These are phyloP conservation scores for Megaustenia siamemsis DNA, from an alignment of 2,888 invertebrate species.

Conservation along the genomic window DNA sequence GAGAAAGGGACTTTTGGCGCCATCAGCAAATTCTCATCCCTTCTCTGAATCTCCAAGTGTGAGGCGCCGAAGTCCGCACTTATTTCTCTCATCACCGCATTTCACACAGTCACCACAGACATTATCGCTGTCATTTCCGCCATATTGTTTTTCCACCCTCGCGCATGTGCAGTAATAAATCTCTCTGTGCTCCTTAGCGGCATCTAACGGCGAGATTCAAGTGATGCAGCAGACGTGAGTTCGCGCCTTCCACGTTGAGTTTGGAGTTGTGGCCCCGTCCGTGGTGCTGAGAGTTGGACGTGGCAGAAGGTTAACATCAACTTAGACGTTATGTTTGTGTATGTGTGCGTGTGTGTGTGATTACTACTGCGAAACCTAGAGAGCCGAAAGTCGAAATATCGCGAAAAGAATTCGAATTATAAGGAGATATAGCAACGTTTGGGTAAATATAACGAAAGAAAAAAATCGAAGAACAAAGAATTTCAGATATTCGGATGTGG, in stretches of 20 bases:
- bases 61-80: background rate
- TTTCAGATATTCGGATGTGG: too few relatives aligned
- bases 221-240: slow-evolving; percentile 5
- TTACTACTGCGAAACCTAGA: too few relatives aligned
- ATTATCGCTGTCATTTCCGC: slow-evolving; percentile 48
- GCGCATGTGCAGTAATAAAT: slow-evolving; percentile 27
- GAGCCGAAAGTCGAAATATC: too few relatives aligned
- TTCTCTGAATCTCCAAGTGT: background rate
- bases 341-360: too few relatives aligned
- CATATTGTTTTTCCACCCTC: slow-evolving; percentile 46
- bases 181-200: slow-evolving; percentile 42
- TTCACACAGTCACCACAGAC: slow-evolving; percentile 38
- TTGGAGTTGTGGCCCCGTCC: too few relatives aligned
- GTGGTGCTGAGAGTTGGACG: too few relatives aligned
- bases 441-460: too few relatives aligned
- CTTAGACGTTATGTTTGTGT: too few relatives aligned
- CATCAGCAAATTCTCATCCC: background rate
- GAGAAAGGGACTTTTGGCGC: background rate
- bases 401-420: too few relatives aligned
- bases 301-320: too few relatives aligned
- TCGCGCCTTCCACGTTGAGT: background rate
- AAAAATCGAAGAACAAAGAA: too few relatives aligned
- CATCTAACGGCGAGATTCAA: background rate
- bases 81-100: slow-evolving; percentile 37
- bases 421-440: too few relatives aligned